Percentiles rank a stretch among this genome's conserved stretches.
These are phyloP conservation scores for Mus musculus DNA, from an alignment of 2,113 vertebrate species.

Conservation along the genomic window GRCm39 chr15:30457501-30458000, in stretches of 20 bases:
- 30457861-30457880: slow-evolving; percentile 73
- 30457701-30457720: slow-evolving; percentile 96
- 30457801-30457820: slow-evolving; percentile 79
- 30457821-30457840: slow-evolving; percentile 79
- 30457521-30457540: slow-evolving; percentile 19
- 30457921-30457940: background rate
- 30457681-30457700: slow-evolving; percentile 93
- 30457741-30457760: slow-evolving; percentile 97
- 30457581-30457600: slow-evolving; percentile 26
- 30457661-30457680: slow-evolving; percentile 87
- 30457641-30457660: slow-evolving; percentile 81
- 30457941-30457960: slow-evolving; percentile 4
- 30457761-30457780: slow-evolving; percentile 93
- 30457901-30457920: background rate
- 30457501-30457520: slow-evolving; percentile 1
- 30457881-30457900: slow-evolving; percentile 37
- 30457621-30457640: slow-evolving; percentile 60
- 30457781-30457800: slow-evolving; percentile 84
- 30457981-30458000: slow-evolving; percentile 7
- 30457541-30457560: background rate
- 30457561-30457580: background rate
- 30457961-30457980: slow-evolving; percentile 19
- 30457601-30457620: slow-evolving; percentile 80
- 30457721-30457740: slow-evolving; percentile 91
- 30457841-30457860: slow-evolving; percentile 63